Evolutionary conservation across 2,113 vertebrate species (phyloP), one percentile per base, ranked within the genome.

Genomic region (Quiscalus mexicanus): DNA sequence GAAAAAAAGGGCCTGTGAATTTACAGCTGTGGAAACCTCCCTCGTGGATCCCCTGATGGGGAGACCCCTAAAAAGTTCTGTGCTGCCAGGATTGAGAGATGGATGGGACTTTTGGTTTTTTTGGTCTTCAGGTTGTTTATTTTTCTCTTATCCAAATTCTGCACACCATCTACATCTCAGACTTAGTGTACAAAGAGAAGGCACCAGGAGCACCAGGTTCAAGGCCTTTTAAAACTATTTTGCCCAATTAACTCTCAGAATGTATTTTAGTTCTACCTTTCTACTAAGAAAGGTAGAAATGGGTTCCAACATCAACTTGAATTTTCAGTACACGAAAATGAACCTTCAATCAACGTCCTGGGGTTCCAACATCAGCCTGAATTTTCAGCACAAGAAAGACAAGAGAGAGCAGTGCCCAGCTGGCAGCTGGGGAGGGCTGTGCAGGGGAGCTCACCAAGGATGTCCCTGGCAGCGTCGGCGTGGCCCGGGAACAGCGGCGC

Each of bases 361-460:
- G 31, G 14, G 22, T 7, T 59, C 56, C 56, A 59, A 24, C 56
- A 35, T 35, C 0, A 39, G 8, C 17, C 20, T 55, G 1, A 9
- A 22, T 11, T 47, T 50, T 18, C 55, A 63, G 30, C 0, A 24
- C 2, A 1, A 2, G 47, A 25, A 50, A 63, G 47, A 27, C 17
- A 55, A 5, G 3, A 60, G 25, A 45, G 64, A 33, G 37, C 37
- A 24, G 5, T 8, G 6, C 52, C 11, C 44, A 24, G 3, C 2
- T 19, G 84, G 1, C 12, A 37, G 4, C 2, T 11, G 19, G 56
- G 62, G 47, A 62, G 31, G 77, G 64, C 5, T 0, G 7, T 2
- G 0, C 3, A 52, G 59, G 25, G 62, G 41, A 76, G n/a, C 91
- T 94, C 97, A 98, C 98, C 96, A 0, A 95, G 94, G 79, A 78